Evolutionary conservation across 2,888 invertebrate species (phyloP), one percentile per base, ranked within the genome.

Genomic region (Acanthoscelides obtectus): DNA sequence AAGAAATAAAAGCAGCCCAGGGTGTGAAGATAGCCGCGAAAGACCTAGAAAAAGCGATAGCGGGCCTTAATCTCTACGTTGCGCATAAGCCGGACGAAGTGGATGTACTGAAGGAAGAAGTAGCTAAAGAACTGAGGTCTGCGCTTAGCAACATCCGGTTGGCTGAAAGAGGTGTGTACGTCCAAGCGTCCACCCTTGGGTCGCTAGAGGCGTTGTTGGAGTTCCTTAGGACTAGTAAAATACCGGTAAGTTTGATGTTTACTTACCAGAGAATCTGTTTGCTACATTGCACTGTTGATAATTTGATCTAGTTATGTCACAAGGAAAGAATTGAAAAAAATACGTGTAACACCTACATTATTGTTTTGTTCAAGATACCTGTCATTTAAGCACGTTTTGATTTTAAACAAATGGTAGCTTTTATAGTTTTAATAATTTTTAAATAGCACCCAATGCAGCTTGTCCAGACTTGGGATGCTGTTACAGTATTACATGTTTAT

Each of bases 161-260:
- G 77, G 91, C 93, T 64, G 95, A 95, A 77, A 90, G 95, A 75
- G 99, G 99, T 67, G 99, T 99, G 66, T 98, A 96, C 86, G 99
- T 99, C n/a, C 99, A 99, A 83, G 99, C 99, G 0, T 99, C 98
- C 0, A 99, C 99, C n/a, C 89, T 99, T 5, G 99, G 99, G 6
- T 99, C 99, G 0, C 88, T 99, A 12, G 99, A 99, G 86, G 99
- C 99, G 0, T 87, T 99, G 71, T 88, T 98, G 4, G 97, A 98
- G 84, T 99, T 98, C 87, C 89, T 99, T 70, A 91, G 91, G 79
- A 90, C 92, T 70, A 97, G 96, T 77, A 95, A 95, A 87, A 98
- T 98, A 85, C 98, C 98, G 83, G 96, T 96, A 84, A 92, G 94
- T 90, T 71, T 45, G 45, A 45, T 3, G 3, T 45, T 45, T 6